Evolutionary conservation across 1,140 invertebrate species (phyloP), one percentile per base, ranked within the genome.

Genomic region (Ceratina calcarata): DNA sequence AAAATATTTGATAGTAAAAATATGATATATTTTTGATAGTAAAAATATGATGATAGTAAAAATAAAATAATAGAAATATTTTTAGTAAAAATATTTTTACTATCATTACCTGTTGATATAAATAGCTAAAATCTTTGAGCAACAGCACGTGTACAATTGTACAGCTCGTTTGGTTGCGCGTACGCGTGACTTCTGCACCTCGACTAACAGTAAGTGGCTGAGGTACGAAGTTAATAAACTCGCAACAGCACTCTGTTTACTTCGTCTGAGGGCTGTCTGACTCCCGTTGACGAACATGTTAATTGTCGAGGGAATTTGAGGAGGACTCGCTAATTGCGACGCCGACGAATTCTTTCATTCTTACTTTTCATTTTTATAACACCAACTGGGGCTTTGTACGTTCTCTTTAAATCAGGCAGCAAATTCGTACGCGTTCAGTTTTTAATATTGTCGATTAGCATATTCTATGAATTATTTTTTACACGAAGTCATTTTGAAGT

Each of bases 171-270:
- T 55, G 12, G 53, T 62, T 13, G 27, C 12, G 12, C 18, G 27
- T 15, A 49, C 16, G 8, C 2, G 16, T 49, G 6, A 18, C 12
- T 53, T 64, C 20, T 18, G 37, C 61, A 18, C 49, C 10, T 66
- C 8, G 27, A 18, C 7, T 58, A n/a, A n/a, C n/a, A n/a, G n/a
- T n/a, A 20, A 65, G 61, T 65, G n/a, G 61, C 72, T 3, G 6
- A 27, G 58, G 72, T 57, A 24, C 61, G 2, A 37, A 57, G 55
- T 78, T 24, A 15, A 78, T 24, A 22, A 72, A 73, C 69, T 71
- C 55, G 22, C 68, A 80, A 87, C 83, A 85, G 74, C 83, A 61
- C 69, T 75, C 61, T 67, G 65, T 66, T 60, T 77, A 18, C 58
- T 13, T 13, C 53, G 58, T 60, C 57, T 24, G 74, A 70, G 57